Conservation (phyloP, 2,113 vertebrate species). For the Prionailurus viverrinus region DNA sequence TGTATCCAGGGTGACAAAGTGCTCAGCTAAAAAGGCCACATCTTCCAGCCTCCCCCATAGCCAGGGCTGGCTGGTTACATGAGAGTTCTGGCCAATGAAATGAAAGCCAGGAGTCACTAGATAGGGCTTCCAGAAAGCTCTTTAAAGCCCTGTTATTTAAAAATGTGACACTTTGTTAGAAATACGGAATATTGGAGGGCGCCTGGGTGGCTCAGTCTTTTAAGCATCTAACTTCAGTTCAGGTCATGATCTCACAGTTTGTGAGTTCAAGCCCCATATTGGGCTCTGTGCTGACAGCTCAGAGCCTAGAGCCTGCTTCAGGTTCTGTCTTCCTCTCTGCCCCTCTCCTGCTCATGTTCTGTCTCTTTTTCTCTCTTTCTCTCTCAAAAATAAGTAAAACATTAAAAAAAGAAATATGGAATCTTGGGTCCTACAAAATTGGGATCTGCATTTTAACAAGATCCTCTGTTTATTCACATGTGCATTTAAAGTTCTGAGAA, state of each 20-base stretch:
- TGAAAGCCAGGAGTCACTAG: background rate
- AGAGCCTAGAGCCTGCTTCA: background rate
- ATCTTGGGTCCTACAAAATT: background rate
- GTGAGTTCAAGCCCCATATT: background rate
- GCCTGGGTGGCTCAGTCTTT: background rate
- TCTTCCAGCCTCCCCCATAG: background rate
- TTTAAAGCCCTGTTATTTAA: background rate
- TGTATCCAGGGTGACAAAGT: background rate
- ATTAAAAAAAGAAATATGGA: background rate
- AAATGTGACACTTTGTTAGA: background rate
- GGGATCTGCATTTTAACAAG: background rate
- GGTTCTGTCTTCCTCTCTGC: background rate
- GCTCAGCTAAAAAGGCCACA: background rate
- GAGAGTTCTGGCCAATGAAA: background rate
- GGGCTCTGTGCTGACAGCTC: background rate
- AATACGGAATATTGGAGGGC: background rate
- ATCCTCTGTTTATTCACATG: background rate
- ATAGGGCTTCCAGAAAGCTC: background rate
- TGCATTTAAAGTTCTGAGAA: background rate
- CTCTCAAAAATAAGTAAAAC: background rate
- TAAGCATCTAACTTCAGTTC: background rate
- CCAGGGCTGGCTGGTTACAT: background rate
- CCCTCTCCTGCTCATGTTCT: background rate
- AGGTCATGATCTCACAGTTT: background rate
- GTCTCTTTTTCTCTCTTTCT: background rate